These are phyloP conservation scores for Cherax quadricarinatus DNA, from an alignment of 1,140 invertebrate genomes.

Conservation along the genomic window DNA sequence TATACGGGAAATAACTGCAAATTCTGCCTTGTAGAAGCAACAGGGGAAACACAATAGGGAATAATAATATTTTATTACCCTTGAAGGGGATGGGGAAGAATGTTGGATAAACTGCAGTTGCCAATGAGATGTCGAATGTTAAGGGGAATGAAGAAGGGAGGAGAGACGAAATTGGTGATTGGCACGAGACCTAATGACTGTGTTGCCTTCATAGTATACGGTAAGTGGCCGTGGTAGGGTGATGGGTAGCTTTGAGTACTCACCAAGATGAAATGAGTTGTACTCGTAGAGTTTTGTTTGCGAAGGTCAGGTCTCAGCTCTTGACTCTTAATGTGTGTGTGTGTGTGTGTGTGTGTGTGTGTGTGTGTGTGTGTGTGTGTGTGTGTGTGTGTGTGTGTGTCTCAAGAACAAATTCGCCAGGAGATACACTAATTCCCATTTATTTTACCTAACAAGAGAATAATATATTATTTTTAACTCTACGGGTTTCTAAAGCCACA, in stretches of 20 bases:
- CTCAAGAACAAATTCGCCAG: too few species aligned
- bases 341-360: background rate
- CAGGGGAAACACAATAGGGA: background rate
- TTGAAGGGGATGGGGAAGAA: background rate
- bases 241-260: too few species aligned
- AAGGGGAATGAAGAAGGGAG: background rate
- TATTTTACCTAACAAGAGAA: background rate
- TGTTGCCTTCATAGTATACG: too few species aligned
- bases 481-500: background rate
- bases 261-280: too few species aligned
- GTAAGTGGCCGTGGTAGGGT: too few species aligned
- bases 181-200: too few species aligned
- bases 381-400: slow-evolving; percentile 1
- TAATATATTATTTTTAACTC: background rate
- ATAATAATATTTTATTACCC: background rate
- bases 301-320: too few species aligned
- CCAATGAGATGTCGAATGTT: background rate
- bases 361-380: background rate
- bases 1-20: background rate
- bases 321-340: too few species aligned
- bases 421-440: too few species aligned
- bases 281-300: too few species aligned
- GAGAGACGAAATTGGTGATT: too few species aligned
- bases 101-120: background rate
- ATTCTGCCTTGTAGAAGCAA: background rate